phyloP scores from a whole-genome alignment of 2,888 invertebrate species.

The Teleogryllus oceanicus region DNA sequence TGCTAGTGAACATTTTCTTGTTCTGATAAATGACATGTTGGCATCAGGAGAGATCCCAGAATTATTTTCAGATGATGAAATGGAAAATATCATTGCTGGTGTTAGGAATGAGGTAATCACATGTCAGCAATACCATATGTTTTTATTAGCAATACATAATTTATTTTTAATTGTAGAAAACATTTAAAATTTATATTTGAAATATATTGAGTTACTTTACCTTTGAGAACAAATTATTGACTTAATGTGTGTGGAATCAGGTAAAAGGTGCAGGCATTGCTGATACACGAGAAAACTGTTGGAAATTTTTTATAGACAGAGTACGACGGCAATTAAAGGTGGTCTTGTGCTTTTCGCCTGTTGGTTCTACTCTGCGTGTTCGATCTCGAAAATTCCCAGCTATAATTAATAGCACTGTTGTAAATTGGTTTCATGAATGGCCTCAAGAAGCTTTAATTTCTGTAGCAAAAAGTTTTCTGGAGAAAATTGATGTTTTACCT shows the following conservation, averaged over 20 bases:
- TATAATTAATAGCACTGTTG: conserved; percentile 89
- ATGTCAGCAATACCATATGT: not conserved
- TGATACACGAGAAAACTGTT: conserved; percentile 92
- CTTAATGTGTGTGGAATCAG: conserved; percentile 42
- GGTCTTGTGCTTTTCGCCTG: conserved; percentile 96
- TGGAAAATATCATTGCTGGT: conserved; percentile 89
- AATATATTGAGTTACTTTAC: not conserved
- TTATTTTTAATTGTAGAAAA: conserved; percentile 19
- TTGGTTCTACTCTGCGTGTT: conserved; percentile 87
- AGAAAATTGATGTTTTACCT: conserved; percentile 73
- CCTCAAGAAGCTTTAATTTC: conserved; percentile 94
- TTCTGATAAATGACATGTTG: conserved; percentile 90
- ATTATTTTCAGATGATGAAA: conserved; percentile 91
- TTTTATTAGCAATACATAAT: conserved; percentile 21
- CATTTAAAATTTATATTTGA: not conserved
- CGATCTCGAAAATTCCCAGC: conserved; percentile 94
- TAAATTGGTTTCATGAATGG: conserved; percentile 99
- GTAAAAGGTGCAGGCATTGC: conserved; percentile 83
- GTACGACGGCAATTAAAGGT: conserved; percentile 86
- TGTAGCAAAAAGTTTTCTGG: conserved; percentile 83
- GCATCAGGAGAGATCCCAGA: conserved; percentile 96
- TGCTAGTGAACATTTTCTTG: conserved; percentile 90
- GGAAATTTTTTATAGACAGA: conserved; percentile 96
- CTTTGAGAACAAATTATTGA: not conserved
- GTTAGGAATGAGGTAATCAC: conserved; percentile 67